Conservation (phyloP, 1,140 invertebrate genomes). For the Achroia grisella region DNA sequence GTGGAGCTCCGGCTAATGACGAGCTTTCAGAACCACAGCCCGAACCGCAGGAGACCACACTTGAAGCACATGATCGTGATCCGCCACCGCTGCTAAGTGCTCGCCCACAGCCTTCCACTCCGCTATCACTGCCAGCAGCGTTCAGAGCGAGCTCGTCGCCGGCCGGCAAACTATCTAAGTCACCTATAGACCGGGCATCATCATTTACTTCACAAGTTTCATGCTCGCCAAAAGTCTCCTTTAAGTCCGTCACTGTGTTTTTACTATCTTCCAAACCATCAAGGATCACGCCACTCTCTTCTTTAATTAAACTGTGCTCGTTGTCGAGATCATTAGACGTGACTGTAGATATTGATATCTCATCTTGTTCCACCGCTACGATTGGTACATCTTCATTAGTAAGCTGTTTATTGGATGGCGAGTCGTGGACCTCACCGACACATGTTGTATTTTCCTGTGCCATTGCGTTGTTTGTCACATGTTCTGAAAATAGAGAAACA, state of each 20-base stretch:
- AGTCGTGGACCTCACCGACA: constrained; percentile 18
- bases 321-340: constrained; percentile 13
- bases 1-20: constrained; percentile 71
- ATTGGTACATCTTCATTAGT: constrained; percentile 19
- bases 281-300: constrained; percentile 19
- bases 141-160: constrained; percentile 52
- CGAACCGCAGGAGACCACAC: constrained; percentile 83
- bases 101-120: constrained; percentile 82
- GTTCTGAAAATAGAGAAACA: constrained; percentile 54
- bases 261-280: constrained; percentile 12
- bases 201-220: constrained; percentile 53
- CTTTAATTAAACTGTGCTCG: constrained; percentile 27
- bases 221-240: constrained; percentile 36
- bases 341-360: constrained; percentile 1
- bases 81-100: constrained; percentile 78
- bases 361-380: constrained; percentile 18
- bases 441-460: constrained; percentile 41
- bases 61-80: constrained; percentile 80
- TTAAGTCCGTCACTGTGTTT: constrained; percentile 15
- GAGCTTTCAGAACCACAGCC: constrained; percentile 86
- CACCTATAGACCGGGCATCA: constrained; percentile 50
- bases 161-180: constrained; percentile 56
- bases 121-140: constrained; percentile 84
- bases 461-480: constrained; percentile 53
- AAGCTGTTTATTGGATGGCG: constrained; percentile 18